Conservation (phyloP, 1,140 invertebrate genomes). For the Diachasmimorpha longicaudata region DNA sequence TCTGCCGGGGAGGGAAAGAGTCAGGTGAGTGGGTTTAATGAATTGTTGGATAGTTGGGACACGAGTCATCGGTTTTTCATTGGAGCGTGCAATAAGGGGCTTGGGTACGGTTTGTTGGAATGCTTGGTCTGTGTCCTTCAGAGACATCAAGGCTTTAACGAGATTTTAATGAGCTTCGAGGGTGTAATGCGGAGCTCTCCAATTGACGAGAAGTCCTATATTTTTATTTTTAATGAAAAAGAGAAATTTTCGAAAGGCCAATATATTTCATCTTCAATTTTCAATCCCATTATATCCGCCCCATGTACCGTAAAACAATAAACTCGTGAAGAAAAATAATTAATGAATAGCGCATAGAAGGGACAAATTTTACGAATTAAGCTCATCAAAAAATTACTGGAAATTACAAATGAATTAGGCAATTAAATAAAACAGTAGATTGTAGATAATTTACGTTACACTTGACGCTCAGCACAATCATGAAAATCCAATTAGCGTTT, state of each 20-base stretch:
- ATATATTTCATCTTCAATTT: too few relatives aligned
- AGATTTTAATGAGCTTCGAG: conserved; percentile 46
- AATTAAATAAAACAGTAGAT: not conserved
- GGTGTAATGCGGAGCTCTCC: not conserved
- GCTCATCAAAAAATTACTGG: not conserved
- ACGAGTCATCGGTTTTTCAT: not conserved
- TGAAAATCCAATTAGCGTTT: conserved; percentile 4
- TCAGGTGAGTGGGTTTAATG: conserved; percentile 66
- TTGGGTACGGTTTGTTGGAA: too few relatives aligned
- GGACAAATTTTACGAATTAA: not conserved
- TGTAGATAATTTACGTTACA: not conserved
- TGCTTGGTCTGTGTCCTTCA: not conserved
- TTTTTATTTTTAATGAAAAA: too few relatives aligned
- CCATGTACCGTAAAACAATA: too few relatives aligned
- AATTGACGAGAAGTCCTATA: not conserved
- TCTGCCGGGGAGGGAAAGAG: conserved; percentile 63
- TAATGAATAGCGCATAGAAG: not conserved
- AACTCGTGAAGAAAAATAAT: too few relatives aligned
- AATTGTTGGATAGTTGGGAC: not conserved
- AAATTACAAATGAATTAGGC: not conserved
- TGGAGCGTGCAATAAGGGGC: not conserved
- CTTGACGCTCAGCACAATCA: not conserved
- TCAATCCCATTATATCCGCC: too few relatives aligned
- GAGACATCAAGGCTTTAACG: conserved; percentile 29
- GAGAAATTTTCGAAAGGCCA: too few relatives aligned